phyloP scores from a whole-genome alignment of 2,797 vertebrate genomes.

The Galaxias olidus region DNA sequence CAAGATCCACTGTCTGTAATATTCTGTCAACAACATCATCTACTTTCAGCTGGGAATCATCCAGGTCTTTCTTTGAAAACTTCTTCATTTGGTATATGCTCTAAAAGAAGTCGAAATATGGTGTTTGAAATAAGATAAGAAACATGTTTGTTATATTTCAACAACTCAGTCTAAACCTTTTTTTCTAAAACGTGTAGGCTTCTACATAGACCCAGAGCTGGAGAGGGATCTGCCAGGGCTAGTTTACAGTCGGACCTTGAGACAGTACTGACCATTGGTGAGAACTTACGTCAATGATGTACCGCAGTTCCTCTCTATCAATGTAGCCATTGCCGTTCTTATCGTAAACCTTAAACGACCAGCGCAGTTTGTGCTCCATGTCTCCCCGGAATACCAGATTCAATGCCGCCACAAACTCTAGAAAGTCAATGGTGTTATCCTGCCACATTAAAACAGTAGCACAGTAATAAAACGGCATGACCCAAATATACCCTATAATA shows the following conservation, averaged over 20 bases:
- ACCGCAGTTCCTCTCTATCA: constrained; percentile 49
- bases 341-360: constrained; percentile 62
- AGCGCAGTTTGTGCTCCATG: constrained; percentile 53
- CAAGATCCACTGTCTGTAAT: constrained; percentile 61
- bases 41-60: constrained; percentile 33
- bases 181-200: not conserved
- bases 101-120: constrained; percentile 37
- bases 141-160: not conserved
- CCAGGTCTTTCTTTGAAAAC: constrained; percentile 40
- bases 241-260: not conserved
- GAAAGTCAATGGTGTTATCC: constrained; percentile 59
- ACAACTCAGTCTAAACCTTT: too few species aligned
- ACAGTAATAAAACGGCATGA: not conserved
- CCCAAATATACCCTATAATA: not conserved
- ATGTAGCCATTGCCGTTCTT: constrained; percentile 54
- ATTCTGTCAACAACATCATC: constrained; percentile 72
- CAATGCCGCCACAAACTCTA: constrained; percentile 56
- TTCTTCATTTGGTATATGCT: constrained; percentile 67
- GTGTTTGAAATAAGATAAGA: not conserved
- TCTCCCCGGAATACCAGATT: constrained; percentile 56
- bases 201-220: not conserved
- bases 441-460: constrained; percentile 21
- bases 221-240: too few species aligned
- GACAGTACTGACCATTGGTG: not conserved
- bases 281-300: constrained; percentile 72